Evolutionary conservation across 2,888 invertebrate genomes (phyloP).

Genomic region (Melinopterus prodromus): DNA sequence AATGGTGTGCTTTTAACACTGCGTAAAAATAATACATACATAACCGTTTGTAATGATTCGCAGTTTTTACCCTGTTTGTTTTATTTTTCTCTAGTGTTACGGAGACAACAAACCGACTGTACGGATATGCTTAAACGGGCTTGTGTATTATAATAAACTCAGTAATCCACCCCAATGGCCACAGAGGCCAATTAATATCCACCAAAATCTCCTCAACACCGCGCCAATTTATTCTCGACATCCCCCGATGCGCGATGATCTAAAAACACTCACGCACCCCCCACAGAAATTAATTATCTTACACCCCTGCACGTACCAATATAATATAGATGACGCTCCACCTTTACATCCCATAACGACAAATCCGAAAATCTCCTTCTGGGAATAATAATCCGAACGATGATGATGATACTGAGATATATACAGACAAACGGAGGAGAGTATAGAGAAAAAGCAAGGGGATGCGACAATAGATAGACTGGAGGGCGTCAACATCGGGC

Average conservation of each 20-base stretch:
- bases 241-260: not conserved
- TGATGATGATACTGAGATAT: slow-evolving; percentile 14
- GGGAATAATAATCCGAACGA: not conserved
- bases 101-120: too few relatives aligned
- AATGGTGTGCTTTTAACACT: too few relatives aligned
- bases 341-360: slow-evolving; percentile 1
- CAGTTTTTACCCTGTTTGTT: too few relatives aligned
- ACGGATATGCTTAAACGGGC: too few relatives aligned
- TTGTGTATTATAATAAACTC: not conserved
- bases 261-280: not conserved
- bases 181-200: not conserved
- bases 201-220: not conserved
- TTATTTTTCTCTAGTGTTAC: too few relatives aligned
- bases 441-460: not conserved
- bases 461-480: slow-evolving; percentile 13
- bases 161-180: not conserved
- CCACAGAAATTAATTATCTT: not conserved
- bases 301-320: not conserved
- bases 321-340: not conserved
- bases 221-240: not conserved
- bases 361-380: slow-evolving; percentile 35
- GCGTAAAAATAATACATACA: too few relatives aligned
- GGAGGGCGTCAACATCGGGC: slow-evolving; percentile 30
- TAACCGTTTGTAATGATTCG: too few relatives aligned
- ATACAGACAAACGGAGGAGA: slow-evolving; percentile 7